Evolutionary conservation across 2,888 invertebrate genomes (phyloP), one percentile per base, ranked within the genome.

Genomic region (Noctua janthe): DNA sequence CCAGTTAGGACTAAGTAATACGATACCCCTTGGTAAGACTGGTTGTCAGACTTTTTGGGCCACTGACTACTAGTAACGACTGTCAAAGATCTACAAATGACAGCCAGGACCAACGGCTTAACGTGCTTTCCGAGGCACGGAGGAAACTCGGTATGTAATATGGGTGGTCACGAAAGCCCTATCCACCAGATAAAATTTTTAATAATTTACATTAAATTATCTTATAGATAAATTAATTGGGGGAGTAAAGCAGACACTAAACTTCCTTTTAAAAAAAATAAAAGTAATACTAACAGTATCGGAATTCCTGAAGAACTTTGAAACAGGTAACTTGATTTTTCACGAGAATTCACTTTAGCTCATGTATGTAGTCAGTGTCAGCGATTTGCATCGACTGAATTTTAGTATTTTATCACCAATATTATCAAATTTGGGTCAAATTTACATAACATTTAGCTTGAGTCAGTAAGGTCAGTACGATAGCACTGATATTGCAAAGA

Each of bases 371-470:
- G 83, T 84, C 87, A 75, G 84, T 85, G 72, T 86, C 88, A 91
- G 87, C 89, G 90, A 90, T 92, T 90, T 91, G 90, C 88, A 92
- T 89, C 85, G 89, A 94, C 92, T 94, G 92, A 90, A 85, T 83
- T 89, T 87, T 87, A 82, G 71, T 84, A 88, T 78, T 81, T 80
- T 84, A 82, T 85, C 90, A 90, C 89, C 88, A 87, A 59, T 67
- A 79, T 66, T 71, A 84, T 84, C 87, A 86, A 87, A 92, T 91
- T 91, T 91, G 84, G 91, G 89, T 86, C 91, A 91, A 78, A 88
- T 91, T 91, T 90, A 92, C 89, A 88, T 91, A 90, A 91, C 89
- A 90, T 74, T 88, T 88, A 86, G 82, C 88, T 90, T 88, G 84
- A 76, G 89, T 86, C 83, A 82, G 43, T 83, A 88, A 91, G 92